Evolutionary conservation across 2,797 vertebrate genomes (phyloP).

Genomic region (Eospalax fontanierii): DNA sequence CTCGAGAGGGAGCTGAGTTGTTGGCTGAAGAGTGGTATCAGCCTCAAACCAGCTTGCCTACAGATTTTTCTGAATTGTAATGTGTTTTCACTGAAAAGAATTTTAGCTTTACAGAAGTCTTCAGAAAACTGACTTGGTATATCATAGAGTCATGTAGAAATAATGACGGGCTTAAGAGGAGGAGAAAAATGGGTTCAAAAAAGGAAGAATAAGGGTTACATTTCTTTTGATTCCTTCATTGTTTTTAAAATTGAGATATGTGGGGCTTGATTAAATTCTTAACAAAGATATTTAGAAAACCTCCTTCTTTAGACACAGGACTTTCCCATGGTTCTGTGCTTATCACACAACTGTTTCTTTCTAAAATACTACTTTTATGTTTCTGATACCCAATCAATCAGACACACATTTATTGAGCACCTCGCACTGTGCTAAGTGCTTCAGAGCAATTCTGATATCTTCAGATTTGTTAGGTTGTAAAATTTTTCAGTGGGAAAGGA

Average conservation of each 20-base stretch:
- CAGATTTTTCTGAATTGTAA: not conserved
- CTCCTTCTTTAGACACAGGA: not conserved
- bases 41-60: not conserved
- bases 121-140: conserved; percentile 13
- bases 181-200: not conserved
- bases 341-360: not conserved
- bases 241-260: conserved; percentile 15
- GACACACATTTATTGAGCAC: not conserved
- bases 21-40: not conserved
- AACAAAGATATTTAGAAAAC: not conserved
- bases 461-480: not conserved
- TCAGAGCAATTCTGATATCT: not conserved
- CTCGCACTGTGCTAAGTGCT: not conserved
- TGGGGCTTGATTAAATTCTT: conserved; percentile 22
- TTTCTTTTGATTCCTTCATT: conserved; percentile 33
- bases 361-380: not conserved
- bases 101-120: not conserved
- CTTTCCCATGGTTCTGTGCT: not conserved
- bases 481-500: not conserved
- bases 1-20: not conserved
- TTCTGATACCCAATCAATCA: not conserved
- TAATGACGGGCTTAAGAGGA: not conserved
- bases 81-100: not conserved
- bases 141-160: not conserved
- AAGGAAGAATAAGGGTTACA: not conserved